Evolutionary conservation across 2,113 vertebrate species (phyloP).

Genomic region (Etia nguti): DNA sequence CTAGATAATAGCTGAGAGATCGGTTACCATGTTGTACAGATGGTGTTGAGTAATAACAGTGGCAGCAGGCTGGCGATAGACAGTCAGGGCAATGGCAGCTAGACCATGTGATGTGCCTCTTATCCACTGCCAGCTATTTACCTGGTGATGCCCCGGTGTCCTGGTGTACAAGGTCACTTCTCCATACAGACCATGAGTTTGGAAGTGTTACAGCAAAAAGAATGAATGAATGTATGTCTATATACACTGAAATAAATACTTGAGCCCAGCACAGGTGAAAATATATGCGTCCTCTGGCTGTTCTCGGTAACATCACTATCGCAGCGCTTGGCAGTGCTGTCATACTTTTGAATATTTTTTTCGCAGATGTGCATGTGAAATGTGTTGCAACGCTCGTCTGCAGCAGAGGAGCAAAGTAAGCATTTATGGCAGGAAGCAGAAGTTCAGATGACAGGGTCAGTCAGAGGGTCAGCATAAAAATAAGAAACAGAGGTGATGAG

Average conservation of each 20-base stretch:
- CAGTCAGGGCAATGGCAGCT: conserved; percentile 7
- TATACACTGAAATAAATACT: not conserved
- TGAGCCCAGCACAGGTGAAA: not conserved
- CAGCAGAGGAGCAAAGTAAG: not conserved
- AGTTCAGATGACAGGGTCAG: not conserved
- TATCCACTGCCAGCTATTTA: conserved; percentile 8
- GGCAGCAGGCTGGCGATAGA: conserved; percentile 43
- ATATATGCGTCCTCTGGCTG: not conserved
- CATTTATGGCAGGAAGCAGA: not conserved
- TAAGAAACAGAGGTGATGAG: not conserved
- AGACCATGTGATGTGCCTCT: conserved; percentile 2
- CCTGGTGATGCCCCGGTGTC: not conserved
- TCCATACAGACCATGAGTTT: not conserved
- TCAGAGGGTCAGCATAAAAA: not conserved
- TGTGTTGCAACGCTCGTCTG: not conserved
- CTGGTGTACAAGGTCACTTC: not conserved
- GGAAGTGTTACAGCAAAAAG: not conserved
- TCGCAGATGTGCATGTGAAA: not conserved
- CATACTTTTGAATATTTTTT: not conserved
- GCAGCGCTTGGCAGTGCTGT: not conserved
- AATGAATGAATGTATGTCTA: not conserved
- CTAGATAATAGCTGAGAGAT: conserved; percentile 51
- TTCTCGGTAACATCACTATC: not conserved
- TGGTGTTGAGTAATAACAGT: conserved; percentile 39
- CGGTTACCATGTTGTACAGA: conserved; percentile 55